Conservation (phyloP, 1,140 invertebrate species). For the Notospermus geniculatus region DNA sequence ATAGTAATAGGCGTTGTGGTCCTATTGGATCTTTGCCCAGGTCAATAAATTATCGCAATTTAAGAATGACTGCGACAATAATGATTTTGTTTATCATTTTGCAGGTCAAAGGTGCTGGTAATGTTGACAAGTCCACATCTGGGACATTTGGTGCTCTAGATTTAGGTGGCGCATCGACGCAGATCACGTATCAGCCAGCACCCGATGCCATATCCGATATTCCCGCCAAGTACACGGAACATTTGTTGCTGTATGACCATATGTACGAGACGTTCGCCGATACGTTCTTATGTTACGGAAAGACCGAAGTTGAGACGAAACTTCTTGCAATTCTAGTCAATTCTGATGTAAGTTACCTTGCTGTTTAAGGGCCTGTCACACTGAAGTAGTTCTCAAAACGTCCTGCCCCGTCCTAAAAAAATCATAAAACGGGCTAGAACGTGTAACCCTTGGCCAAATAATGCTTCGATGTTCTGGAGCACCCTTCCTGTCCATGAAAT, state of each 20-base stretch:
- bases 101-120: background rate
- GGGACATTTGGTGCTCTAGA: constrained; percentile 57
- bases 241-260: constrained; percentile 52
- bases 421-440: too few relatives aligned
- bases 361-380: too few relatives aligned
- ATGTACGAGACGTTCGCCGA: constrained; percentile 55
- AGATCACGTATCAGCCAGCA: constrained; percentile 57
- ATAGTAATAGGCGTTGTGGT: too few relatives aligned
- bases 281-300: constrained; percentile 61
- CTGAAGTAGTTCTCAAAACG: too few relatives aligned
- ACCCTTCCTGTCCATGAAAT: too few relatives aligned
- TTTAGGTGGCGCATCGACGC: constrained; percentile 62
- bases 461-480: too few relatives aligned
- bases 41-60: background rate
- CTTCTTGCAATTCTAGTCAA: constrained; percentile 34
- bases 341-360: constrained; percentile 1
- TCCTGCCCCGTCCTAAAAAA: too few relatives aligned
- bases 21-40: too few relatives aligned
- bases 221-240: constrained; percentile 25
- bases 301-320: constrained; percentile 44
- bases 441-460: too few relatives aligned
- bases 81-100: background rate
- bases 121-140: background rate
- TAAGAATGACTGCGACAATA: background rate
- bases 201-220: constrained; percentile 4